These are phyloP conservation scores for Merodon equestris DNA, from an alignment of 2,888 invertebrate genomes.

Conservation along the genomic window DNA sequence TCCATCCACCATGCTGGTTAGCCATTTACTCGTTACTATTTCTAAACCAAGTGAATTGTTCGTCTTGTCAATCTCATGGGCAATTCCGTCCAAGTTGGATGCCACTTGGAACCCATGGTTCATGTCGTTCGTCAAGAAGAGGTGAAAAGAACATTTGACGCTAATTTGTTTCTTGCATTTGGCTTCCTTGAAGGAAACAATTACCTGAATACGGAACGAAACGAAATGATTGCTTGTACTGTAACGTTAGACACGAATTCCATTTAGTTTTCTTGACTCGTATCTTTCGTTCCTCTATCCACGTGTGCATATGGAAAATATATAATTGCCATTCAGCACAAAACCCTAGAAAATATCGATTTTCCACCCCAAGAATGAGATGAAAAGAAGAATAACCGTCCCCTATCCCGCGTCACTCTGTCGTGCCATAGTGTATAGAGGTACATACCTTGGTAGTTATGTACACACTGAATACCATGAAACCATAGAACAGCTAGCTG, in stretches of 20 bases:
- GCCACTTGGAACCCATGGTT: conserved; percentile 1
- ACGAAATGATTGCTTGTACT: conserved; percentile 35
- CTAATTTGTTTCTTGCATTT: conserved; percentile 19
- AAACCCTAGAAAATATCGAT: conserved; percentile 52
- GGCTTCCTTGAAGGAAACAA: conserved; percentile 45
- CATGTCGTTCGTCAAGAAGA: conserved; percentile 3
- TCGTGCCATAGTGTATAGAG: too few relatives aligned
- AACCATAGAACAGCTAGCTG: conserved; percentile 48
- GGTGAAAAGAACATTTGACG: not conserved
- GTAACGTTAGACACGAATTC: not conserved
- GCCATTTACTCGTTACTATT: not conserved
- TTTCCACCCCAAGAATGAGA: conserved; percentile 20
- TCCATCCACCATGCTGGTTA: not conserved
- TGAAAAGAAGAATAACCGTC: conserved; percentile 13
- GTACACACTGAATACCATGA: conserved; percentile 28
- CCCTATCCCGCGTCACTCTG: not conserved
- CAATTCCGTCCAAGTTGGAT: conserved; percentile 1
- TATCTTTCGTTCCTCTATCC: conserved; percentile 10
- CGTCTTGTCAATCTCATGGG: not conserved
- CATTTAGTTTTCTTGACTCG: conserved; percentile 3
- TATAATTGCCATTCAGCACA: conserved; percentile 15
- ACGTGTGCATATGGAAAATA: not conserved
- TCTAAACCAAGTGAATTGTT: not conserved
- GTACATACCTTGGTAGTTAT: not conserved
- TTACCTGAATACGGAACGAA: conserved; percentile 32